These are phyloP conservation scores for Nasua narica DNA, from an alignment of 2,797 vertebrate species.

Conservation along the genomic window DNA sequence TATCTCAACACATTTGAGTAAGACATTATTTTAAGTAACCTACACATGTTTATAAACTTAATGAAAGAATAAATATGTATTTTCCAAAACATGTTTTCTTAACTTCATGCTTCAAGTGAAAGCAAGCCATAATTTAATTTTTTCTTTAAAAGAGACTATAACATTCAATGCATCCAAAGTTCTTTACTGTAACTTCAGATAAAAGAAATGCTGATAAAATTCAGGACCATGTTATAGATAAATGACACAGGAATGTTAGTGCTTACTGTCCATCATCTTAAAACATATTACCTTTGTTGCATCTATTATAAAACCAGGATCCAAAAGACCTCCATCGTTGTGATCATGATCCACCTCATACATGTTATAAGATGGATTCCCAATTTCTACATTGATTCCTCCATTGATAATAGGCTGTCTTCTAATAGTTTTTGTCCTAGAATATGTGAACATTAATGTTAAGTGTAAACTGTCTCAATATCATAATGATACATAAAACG, in stretches of 20 bases:
- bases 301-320: conserved; percentile 94
- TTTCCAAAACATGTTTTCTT: neutral
- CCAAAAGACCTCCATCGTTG: conserved; percentile 92
- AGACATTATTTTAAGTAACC: neutral
- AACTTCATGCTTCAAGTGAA: neutral
- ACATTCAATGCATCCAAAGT: neutral
- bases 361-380: conserved; percentile 98
- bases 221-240: neutral
- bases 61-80: neutral
- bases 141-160: neutral
- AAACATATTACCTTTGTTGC: conserved; percentile 91
- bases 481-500: neutral
- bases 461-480: neutral
- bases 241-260: neutral
- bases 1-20: neutral
- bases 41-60: neutral
- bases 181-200: neutral
- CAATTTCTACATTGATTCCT: conserved; percentile 98
- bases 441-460: conserved; percentile 16
- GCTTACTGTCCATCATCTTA: neutral
- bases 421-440: conserved; percentile 96
- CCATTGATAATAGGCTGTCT: conserved; percentile 97
- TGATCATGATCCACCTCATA: conserved; percentile 97
- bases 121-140: neutral
- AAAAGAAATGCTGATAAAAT: neutral